Base-by-base conservation (phyloP, 1,140 invertebrate genomes). In the Philotrypesis tridentata region DNA sequence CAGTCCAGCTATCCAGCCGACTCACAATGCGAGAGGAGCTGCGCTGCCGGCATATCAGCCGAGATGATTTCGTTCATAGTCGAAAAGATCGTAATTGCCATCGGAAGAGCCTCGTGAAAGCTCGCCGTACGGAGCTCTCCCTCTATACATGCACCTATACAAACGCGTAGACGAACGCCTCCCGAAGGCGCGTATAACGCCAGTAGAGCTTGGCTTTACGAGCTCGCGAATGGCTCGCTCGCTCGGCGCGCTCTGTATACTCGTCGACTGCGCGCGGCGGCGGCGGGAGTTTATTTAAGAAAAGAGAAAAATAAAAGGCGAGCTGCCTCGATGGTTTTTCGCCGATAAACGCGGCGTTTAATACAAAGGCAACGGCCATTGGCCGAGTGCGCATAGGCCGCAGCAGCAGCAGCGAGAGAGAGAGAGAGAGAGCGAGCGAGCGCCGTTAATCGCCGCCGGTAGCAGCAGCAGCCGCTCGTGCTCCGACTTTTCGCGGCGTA, bases 21-120 rank as follows among this genome's bases (percentile, higher is more conserved):
- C n/a, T n/a, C n/a, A n/a, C n/a, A n/a, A n/a, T n/a, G n/a, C n/a
- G n/a, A n/a, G n/a, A n/a, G n/a, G n/a, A n/a, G n/a, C n/a, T n/a
- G n/a, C 33, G 23, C 37, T 14, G 73, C 40, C 76, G 31, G n/a
- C n/a, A n/a, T n/a, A n/a, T n/a, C 23, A 40, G 43, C 29, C 31
- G 65, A 79, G 65, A 79, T 4, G 25, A 72, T 14, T 72, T 37
- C 33, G 43, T 25, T 25, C 29, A 7, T 5, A 63, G 43, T 48
- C 2, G 25, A 25, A 29, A n/a, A n/a, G 9, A 65, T 25, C 11
- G 23, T 55, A 25, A 65, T 65, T 65, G 9, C 11, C 61, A 65
- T 82, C 75, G 43, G 70, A 84, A 82, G 79, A 63, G 76, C 48
- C 63, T n/a, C 70, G 60, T 12, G 55, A 63, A 65, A 85, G 55